phyloP scores from a whole-genome alignment of 2,888 invertebrate genomes.

The Acanthopleura granulata region DNA sequence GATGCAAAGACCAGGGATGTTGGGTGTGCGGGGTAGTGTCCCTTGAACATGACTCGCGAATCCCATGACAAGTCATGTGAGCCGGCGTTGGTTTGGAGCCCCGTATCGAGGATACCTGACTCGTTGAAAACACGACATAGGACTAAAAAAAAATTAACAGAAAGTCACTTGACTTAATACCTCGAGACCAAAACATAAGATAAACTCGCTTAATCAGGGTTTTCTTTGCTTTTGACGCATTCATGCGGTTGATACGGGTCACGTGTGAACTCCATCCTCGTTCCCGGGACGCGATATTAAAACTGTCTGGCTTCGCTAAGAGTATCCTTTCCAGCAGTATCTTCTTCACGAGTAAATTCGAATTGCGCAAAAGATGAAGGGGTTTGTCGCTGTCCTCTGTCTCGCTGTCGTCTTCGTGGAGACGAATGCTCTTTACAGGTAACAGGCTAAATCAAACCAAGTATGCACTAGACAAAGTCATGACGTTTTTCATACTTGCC shows the following conservation, averaged over 20 bases:
- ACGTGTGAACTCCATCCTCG: neutral
- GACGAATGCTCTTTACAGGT: neutral
- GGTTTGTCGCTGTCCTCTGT: neutral
- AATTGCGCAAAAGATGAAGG: neutral
- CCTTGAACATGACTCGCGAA: neutral
- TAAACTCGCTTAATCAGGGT: no score
- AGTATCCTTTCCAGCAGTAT: no score
- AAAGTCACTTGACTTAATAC: no score
- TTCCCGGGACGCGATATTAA: neutral
- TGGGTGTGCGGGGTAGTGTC: neutral
- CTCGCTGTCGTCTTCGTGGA: neutral
- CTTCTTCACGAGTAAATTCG: no score
- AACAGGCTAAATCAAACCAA: neutral
- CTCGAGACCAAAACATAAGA: no score
- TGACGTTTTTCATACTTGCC: no score
- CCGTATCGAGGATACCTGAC: neutral
- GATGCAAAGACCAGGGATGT: no score
- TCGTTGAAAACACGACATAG: neutral
- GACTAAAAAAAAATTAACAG: no score
- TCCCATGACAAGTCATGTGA: constrained; percentile 15
- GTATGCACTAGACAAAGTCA: no score
- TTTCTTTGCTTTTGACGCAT: no score
- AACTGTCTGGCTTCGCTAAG: neutral
- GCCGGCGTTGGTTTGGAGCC: neutral
- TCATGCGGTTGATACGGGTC: no score